Conservation (phyloP, 1,140 invertebrate genomes). For the Lepidurus apus region DNA sequence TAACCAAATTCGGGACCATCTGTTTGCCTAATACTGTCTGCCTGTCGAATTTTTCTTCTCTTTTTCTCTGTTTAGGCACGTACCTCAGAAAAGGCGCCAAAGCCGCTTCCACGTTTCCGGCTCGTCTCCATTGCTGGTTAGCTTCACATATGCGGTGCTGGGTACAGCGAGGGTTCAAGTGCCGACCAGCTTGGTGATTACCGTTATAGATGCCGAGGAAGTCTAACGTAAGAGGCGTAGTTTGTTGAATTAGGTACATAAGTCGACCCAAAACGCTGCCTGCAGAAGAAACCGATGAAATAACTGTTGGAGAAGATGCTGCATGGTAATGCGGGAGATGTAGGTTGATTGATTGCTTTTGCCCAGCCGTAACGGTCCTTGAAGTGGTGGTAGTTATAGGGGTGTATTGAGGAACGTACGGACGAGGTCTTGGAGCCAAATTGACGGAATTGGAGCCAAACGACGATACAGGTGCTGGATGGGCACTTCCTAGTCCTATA, state of each 20-base stretch:
- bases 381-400: too few species aligned
- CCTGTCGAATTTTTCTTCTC: neutral
- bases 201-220: constrained; percentile 20
- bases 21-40: neutral
- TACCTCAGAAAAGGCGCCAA: constrained; percentile 33
- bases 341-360: too few species aligned
- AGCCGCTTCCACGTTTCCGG: constrained; percentile 30
- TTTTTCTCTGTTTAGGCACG: neutral
- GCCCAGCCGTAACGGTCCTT: too few species aligned
- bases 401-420: too few species aligned
- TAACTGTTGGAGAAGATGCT: neutral
- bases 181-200: neutral
- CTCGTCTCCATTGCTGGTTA: constrained; percentile 27
- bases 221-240: constrained; percentile 29
- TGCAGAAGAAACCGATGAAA: neutral
- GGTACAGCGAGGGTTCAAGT: constrained; percentile 18
- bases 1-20: neutral
- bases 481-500: neutral
- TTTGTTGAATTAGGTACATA: constrained; percentile 28
- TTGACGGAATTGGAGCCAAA: too few species aligned
- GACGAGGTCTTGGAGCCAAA: too few species aligned
- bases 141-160: constrained; percentile 27
- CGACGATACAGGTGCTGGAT: neutral
- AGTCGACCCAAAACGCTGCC: neutral
- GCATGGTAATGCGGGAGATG: too few species aligned